Conservation (phyloP, 2,113 vertebrate genomes). For the Antechinus stuartii region DNA sequence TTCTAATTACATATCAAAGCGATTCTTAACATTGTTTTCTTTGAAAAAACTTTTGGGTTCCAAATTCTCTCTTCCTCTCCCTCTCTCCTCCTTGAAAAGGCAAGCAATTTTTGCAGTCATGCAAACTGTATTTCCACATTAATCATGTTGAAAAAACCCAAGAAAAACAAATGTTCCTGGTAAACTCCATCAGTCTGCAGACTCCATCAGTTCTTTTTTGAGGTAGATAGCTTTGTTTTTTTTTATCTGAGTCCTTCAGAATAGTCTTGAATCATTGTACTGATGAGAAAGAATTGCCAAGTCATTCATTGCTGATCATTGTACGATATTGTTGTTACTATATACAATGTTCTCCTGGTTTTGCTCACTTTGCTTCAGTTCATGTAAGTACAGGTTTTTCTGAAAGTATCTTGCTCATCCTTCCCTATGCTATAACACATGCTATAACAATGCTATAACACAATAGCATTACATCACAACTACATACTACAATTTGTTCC, state of each 20-base stretch:
- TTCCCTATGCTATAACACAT: too few relatives aligned
- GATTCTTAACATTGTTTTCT: neutral
- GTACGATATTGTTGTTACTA: neutral
- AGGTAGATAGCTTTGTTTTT: neutral
- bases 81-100: neutral
- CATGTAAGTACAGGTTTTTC: neutral
- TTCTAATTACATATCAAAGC: neutral
- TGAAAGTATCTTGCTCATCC: neutral
- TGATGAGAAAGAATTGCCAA: neutral
- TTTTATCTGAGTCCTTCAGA: neutral
- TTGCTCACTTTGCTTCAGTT: neutral
- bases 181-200: neutral
- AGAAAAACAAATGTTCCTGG: neutral
- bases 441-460: too few relatives aligned
- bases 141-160: neutral
- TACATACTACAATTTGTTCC: neutral
- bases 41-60: neutral
- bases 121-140: neutral
- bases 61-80: neutral
- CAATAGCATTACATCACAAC: neutral
- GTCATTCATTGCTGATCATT: neutral
- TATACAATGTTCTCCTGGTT: neutral
- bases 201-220: neutral
- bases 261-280: neutral
- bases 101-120: neutral